Evolutionary conservation across 2,888 invertebrate genomes (phyloP), one percentile per base, ranked within the genome.

Genomic region (Odiellus spinosus): DNA sequence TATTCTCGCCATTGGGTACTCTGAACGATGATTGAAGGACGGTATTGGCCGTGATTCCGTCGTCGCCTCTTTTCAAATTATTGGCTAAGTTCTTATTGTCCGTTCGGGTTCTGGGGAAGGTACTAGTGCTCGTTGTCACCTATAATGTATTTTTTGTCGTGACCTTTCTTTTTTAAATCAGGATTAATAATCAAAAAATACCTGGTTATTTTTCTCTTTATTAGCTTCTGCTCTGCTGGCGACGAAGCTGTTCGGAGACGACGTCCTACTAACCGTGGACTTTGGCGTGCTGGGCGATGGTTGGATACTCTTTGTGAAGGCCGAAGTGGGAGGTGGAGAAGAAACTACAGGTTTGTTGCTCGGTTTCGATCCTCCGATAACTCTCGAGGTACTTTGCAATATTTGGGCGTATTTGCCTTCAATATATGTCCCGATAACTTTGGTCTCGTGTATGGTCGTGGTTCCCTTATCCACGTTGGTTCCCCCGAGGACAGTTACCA

Each of bases 401-500:
- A 82, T 80, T 67, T 87, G 86, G 3, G 86, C 85, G 64, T 87
- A 86, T 68, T 86, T 86, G 2, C 58, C 58, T 42, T 59, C 58
- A 59, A 86, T 82, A 61, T 79, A 82, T 3, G 87, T 85, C 20
- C 87, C 82, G 58, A 86, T 80, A n/a, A 87, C 84, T 62, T 81
- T 82, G 1, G 86, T 85, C 67, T 86, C 85, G 61, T 83, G 82
- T 5, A 86, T 76, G 1, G 85, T 85, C 4, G 85, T 85, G 2
- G 78, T 67, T 2, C 85, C 85, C 59, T 83, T 82, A 61, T 79
- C 80, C 3, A 85, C 78, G 47, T 82, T 76, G 4, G 82, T 85
- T 18, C 85, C 87, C 39, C 83, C 84, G 44, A 86, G 72, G 59
- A 80, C 83, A 5, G 85, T 83, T 0, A 87, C 82, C 46, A 86